These are phyloP conservation scores for Dasysyrphus albostriatus DNA, from an alignment of 2,888 invertebrate genomes.

Conservation along the genomic window DNA sequence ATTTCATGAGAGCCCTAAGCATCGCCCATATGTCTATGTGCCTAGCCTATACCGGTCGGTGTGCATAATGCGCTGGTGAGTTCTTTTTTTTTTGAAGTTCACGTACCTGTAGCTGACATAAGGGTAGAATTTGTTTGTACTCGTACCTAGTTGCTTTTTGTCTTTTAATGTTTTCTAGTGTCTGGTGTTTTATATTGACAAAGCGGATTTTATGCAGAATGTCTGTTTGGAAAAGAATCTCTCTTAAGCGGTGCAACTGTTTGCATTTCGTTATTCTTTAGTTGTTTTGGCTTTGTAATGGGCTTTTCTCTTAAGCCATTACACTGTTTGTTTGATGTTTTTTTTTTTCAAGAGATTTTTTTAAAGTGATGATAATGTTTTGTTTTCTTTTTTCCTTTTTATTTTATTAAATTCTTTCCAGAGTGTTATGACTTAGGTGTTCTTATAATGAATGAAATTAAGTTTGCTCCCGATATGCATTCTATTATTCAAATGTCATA, in stretches of 20 bases:
- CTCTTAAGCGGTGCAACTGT: constrained; percentile 39
- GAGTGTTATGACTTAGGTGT: not conserved
- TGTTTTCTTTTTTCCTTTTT: not conserved
- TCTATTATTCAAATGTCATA: no score
- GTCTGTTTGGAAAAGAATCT: constrained; percentile 6
- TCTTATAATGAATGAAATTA: no score
- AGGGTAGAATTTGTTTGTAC: constrained; percentile 45
- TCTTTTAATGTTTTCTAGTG: constrained; percentile 10
- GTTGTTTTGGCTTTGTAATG: constrained; percentile 22
- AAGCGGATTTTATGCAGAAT: constrained; percentile 31
- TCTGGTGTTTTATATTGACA: constrained; percentile 34
- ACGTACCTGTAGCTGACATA: constrained; percentile 60
- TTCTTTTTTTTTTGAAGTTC: constrained; percentile 34
- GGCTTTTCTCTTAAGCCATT: not conserved
- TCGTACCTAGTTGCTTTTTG: not conserved
- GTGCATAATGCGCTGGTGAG: constrained; percentile 38
- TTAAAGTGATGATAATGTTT: constrained; percentile 25
- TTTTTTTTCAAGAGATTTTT: constrained; percentile 18
- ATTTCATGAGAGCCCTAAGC: not conserved
- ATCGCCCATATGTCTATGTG: not conserved
- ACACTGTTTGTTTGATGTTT: constrained; percentile 48
- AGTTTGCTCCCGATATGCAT: no score
- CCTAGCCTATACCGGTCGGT: not conserved
- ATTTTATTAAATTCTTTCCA: not conserved
- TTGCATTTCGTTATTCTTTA: constrained; percentile 62